Percentiles rank a stretch among this genome's conserved stretches.
phyloP scores from a whole-genome alignment of 1,140 invertebrate species.

The Andrena cerasifolii region DNA sequence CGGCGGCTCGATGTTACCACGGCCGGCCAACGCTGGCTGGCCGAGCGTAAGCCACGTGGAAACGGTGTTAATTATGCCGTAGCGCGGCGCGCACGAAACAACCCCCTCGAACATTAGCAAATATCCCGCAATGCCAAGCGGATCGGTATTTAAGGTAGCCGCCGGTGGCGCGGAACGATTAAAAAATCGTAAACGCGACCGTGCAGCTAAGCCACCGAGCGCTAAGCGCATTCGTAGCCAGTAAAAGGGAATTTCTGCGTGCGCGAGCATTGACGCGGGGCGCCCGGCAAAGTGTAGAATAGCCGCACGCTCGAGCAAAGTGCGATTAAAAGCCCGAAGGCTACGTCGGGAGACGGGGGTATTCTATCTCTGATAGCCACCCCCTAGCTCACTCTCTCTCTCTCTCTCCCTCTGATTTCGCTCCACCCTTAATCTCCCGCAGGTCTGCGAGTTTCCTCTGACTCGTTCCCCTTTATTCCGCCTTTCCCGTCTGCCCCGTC shows the following conservation, averaged over 20 bases:
- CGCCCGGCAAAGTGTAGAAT: background rate
- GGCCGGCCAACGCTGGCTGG: background rate
- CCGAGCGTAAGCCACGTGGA: slow-evolving; percentile 22
- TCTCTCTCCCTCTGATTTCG: too few species aligned
- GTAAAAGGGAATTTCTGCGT: background rate
- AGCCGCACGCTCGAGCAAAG: background rate
- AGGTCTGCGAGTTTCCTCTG: background rate
- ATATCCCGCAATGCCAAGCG: slow-evolving; percentile 12
- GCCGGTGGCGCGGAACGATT: background rate
- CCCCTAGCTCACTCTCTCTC: too few species aligned
- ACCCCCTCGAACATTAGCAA: slow-evolving; percentile 28
- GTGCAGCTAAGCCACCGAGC: background rate
- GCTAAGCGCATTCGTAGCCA: background rate
- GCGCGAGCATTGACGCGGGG: too few species aligned
- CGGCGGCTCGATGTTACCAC: background rate
- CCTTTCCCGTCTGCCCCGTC: background rate
- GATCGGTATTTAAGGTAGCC: background rate
- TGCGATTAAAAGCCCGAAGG: slow-evolving; percentile 12
- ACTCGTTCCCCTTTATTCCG: background rate
- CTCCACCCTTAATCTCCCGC: background rate
- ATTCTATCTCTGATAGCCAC: background rate
- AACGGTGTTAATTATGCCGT: slow-evolving; percentile 34
- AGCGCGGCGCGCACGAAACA: background rate
- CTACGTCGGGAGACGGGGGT: slow-evolving; percentile 3
- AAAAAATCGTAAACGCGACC: slow-evolving; percentile 27